Evolutionary conservation across 2,797 vertebrate genomes (phyloP).

Genomic region (Hemitrygon akajei): DNA sequence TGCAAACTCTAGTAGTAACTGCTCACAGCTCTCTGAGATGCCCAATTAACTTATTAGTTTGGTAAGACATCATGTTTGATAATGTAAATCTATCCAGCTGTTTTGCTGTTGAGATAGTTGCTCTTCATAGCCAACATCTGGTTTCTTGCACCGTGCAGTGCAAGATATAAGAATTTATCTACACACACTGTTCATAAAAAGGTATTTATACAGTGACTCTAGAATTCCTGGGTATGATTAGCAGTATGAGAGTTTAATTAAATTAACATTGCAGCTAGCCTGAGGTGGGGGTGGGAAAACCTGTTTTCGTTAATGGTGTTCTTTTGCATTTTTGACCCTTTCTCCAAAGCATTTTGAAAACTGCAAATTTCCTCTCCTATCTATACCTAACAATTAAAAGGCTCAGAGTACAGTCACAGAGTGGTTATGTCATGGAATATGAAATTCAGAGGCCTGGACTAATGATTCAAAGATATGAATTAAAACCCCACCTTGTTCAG

Average conservation of each 20-base stretch:
- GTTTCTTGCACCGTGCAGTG: not conserved
- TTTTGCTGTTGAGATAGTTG: not conserved
- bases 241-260: not conserved
- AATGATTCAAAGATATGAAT: no score
- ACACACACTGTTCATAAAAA: not conserved
- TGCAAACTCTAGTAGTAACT: not conserved
- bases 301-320: not conserved
- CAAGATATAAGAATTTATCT: not conserved
- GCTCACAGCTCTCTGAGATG: not conserved
- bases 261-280: not conserved
- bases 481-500: no score
- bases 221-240: not conserved
- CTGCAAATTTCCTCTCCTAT: not conserved
- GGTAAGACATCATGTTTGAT: not conserved
- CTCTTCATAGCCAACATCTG: conserved; percentile 6
- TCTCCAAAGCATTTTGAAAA: not conserved
- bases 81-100: conserved; percentile 12
- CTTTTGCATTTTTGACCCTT: not conserved
- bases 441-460: no score
- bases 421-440: no score
- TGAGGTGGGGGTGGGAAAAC: no score
- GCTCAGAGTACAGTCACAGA: no score
- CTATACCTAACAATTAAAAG: not conserved
- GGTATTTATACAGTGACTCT: not conserved
- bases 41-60: conserved; percentile 1